These are phyloP conservation scores for Tupiocoris notatus DNA, from an alignment of 2,888 invertebrate species.

Conservation along the genomic window DNA sequence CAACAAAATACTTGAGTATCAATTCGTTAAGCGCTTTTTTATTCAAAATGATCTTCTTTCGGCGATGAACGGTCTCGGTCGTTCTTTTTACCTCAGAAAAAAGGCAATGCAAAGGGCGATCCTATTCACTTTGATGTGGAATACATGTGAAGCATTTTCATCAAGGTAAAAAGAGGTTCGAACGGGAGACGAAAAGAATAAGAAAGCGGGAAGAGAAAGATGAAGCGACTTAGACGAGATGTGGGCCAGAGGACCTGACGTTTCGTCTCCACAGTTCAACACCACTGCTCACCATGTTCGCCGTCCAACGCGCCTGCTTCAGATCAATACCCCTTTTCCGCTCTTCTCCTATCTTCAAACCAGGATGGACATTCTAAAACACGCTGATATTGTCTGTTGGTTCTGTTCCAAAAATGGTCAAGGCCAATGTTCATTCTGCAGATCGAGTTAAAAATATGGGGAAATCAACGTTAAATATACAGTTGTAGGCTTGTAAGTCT, in stretches of 20 bases:
- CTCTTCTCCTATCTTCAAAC: not conserved
- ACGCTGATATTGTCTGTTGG: not conserved
- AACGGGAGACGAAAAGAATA: not conserved
- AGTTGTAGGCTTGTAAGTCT: no score
- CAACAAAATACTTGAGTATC: not conserved
- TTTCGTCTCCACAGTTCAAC: slow-evolving; percentile 5
- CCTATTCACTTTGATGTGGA: not conserved
- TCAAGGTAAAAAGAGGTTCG: not conserved
- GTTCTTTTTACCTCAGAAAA: not conserved
- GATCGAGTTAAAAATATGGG: no score
- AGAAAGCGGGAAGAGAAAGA: not conserved
- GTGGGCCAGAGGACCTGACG: slow-evolving; percentile 2
- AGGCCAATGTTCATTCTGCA: no score
- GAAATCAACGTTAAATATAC: no score
- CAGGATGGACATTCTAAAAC: not conserved
- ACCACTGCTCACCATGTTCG: not conserved
- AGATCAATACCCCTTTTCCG: slow-evolving; percentile 12
- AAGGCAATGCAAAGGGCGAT: not conserved
- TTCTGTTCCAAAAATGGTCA: no score
- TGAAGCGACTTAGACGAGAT: not conserved
- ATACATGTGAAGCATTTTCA: not conserved
- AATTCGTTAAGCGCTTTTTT: not conserved
- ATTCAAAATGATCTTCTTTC: not conserved
- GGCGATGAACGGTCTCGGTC: not conserved
- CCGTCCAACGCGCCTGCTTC: not conserved